Conservation (phyloP, 2,888 invertebrate species). For the Hyles lineata region DNA sequence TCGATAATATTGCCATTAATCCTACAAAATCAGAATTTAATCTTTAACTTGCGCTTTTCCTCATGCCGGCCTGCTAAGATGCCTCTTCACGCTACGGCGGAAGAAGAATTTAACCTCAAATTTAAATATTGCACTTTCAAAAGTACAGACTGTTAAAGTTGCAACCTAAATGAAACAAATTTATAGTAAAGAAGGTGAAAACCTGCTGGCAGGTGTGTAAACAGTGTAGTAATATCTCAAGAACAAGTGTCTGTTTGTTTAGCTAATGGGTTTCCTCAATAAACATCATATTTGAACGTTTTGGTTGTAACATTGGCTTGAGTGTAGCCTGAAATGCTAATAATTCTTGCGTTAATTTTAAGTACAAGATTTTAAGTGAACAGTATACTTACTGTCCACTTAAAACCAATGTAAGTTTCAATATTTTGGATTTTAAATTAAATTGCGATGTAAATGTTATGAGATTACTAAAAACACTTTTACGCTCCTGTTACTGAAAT, state of each 20-base stretch:
- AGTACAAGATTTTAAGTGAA: neutral
- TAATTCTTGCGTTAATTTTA: neutral
- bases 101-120: neutral
- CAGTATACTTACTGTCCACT: too few relatives aligned
- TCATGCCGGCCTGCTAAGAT: too few relatives aligned
- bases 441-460: too few relatives aligned
- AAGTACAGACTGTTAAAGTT: neutral
- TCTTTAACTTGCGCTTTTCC: too few relatives aligned
- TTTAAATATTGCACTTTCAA: neutral
- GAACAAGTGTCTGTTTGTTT: neutral
- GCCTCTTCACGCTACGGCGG: too few relatives aligned
- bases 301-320: neutral
- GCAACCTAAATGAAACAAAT: neutral
- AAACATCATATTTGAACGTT: neutral
- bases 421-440: too few relatives aligned
- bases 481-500: too few relatives aligned
- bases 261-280: slow-evolving; percentile 11
- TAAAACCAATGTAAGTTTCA: too few relatives aligned
- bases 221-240: neutral
- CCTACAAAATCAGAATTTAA: too few relatives aligned
- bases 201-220: neutral
- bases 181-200: neutral
- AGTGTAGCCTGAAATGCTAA: neutral
- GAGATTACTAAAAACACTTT: too few relatives aligned
- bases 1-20: too few relatives aligned